Evolutionary conservation across 2,888 invertebrate genomes (phyloP).

Genomic region (Dexiosoma caninum): DNA sequence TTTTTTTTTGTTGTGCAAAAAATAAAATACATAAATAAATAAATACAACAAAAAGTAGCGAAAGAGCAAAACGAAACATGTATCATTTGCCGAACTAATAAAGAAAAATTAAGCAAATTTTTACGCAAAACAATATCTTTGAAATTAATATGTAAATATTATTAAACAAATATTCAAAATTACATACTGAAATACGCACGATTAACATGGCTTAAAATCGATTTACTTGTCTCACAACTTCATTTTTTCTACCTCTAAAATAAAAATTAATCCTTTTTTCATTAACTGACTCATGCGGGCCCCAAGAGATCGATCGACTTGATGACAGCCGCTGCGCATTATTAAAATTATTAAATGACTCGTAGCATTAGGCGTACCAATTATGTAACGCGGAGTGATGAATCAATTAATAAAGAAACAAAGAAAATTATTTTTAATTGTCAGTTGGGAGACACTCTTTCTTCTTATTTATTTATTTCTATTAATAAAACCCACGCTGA

Average conservation of each 20-base stretch:
- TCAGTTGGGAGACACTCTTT: neutral
- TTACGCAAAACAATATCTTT: neutral
- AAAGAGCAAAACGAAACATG: neutral
- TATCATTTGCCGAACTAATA: no score
- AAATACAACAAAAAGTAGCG: neutral
- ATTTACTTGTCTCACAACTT: neutral
- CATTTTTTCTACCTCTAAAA: no score
- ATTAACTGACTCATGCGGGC: no score
- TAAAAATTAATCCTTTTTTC: no score
- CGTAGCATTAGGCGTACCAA: neutral
- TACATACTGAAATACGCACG: neutral
- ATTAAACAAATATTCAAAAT: neutral
- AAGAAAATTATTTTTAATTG: neutral
- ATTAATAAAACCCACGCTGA: neutral
- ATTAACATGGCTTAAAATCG: neutral
- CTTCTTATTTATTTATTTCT: neutral
- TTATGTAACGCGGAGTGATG: conserved; percentile 24
- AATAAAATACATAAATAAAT: no score
- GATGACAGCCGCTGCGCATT: neutral
- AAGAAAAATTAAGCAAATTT: no score
- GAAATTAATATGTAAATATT: neutral
- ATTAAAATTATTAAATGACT: conserved; percentile 39
- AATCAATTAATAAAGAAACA: conserved; percentile 31
- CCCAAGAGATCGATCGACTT: neutral
- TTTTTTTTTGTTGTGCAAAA: neutral